phyloP scores from a whole-genome alignment of 2,888 invertebrate species.

The Noctua pronuba region DNA sequence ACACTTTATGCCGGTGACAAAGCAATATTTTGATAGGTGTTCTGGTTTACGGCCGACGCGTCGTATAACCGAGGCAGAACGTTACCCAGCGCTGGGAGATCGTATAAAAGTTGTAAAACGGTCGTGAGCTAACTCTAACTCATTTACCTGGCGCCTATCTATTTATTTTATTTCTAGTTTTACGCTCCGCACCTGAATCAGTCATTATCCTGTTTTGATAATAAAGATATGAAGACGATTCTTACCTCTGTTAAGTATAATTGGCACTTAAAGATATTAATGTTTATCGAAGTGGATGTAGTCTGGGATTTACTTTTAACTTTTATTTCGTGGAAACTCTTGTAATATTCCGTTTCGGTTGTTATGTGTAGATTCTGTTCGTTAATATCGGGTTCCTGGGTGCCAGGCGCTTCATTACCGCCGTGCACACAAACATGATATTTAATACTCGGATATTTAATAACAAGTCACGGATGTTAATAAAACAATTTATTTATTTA shows the following conservation, averaged over 20 bases:
- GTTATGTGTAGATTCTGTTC: background rate
- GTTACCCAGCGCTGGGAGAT: slow-evolving; percentile 66
- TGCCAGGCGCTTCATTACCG: slow-evolving; percentile 4
- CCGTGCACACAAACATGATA: background rate
- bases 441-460: slow-evolving; percentile 22
- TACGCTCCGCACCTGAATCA: slow-evolving; percentile 38
- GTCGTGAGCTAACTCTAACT: slow-evolving; percentile 71
- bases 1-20: slow-evolving; percentile 68
- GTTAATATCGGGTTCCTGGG: slow-evolving; percentile 6
- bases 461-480: slow-evolving; percentile 67
- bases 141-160: slow-evolving; percentile 64
- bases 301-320: background rate
- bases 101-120: slow-evolving; percentile 79
- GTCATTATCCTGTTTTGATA: slow-evolving; percentile 32
- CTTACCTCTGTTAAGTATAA: background rate
- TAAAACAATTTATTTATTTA: slow-evolving; percentile 84
- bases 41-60: slow-evolving; percentile 71
- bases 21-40: slow-evolving; percentile 76
- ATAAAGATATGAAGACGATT: slow-evolving; percentile 18
- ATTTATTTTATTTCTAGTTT: slow-evolving; percentile 71
- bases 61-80: slow-evolving; percentile 72
- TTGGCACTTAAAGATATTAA: background rate
- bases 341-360: background rate
- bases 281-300: background rate
- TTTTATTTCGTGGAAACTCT: slow-evolving; percentile 7